A percentile compares a stretch with the other conserved stretches of the same genome.
phyloP scores from a whole-genome alignment of 1,140 invertebrate species.

The Drosophila prosaltans region DNA sequence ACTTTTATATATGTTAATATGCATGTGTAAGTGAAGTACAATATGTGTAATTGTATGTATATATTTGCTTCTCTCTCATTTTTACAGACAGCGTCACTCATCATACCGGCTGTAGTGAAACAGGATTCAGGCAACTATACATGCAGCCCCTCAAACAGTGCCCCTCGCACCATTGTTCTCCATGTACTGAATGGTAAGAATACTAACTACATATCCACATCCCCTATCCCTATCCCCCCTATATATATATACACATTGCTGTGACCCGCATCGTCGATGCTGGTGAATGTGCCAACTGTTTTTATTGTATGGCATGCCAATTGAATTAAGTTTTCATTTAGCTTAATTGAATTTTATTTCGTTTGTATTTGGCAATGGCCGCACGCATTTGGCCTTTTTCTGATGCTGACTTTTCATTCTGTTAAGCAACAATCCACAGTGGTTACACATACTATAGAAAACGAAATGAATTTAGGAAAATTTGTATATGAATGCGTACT shows the following conservation, averaged over 20 bases:
- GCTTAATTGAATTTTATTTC: conserved; percentile 81
- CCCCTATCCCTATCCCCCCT: not conserved
- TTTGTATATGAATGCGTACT: too few species aligned
- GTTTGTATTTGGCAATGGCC: conserved; percentile 46
- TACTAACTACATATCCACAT: conserved; percentile 1
- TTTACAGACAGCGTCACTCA: conserved; percentile 79
- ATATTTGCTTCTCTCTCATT: conserved; percentile 10
- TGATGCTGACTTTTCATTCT: conserved; percentile 26
- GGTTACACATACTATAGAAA: not conserved
- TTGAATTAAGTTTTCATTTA: conserved; percentile 83
- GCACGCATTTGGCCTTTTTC: conserved; percentile 59
- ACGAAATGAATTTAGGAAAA: not conserved
- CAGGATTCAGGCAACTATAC: conserved; percentile 82
- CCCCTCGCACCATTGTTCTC: conserved; percentile 77
- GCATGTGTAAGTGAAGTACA: conserved; percentile 22
- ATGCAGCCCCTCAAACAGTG: conserved; percentile 82
- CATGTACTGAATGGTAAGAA: conserved; percentile 82
- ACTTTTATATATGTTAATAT: conserved; percentile 32
- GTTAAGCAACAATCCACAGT: conserved; percentile 9
- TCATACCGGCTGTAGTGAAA: conserved; percentile 82
- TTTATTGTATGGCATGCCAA: conserved; percentile 62
- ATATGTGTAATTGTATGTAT: not conserved
- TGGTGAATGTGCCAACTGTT: conserved; percentile 52
- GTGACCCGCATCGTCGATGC: not conserved
- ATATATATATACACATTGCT: too few species aligned